phyloP scores from a whole-genome alignment of 2,113 vertebrate species.

The Anseranas semipalmata region DNA sequence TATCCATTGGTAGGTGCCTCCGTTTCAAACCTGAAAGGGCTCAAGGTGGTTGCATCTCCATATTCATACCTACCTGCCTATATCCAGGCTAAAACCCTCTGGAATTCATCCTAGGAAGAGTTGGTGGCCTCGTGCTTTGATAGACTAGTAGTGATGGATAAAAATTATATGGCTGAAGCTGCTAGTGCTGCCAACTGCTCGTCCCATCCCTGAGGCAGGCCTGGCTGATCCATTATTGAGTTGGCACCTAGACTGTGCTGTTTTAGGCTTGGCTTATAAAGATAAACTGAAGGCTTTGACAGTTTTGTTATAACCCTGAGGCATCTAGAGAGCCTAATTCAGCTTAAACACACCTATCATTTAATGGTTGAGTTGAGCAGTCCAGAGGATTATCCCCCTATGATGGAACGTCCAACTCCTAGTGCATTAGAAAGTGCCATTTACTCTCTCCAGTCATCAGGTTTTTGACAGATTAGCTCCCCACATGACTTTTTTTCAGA shows the following conservation, averaged over 20 bases:
- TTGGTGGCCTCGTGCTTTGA: background rate
- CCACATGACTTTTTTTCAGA: background rate
- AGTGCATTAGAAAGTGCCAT: background rate
- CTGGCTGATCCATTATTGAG: background rate
- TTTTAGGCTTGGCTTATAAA: background rate
- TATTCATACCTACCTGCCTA: background rate
- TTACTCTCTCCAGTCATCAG: background rate
- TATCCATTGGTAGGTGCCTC: background rate
- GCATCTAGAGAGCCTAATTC: background rate
- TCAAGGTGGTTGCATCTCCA: background rate
- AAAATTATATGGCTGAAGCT: background rate
- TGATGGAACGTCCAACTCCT: background rate
- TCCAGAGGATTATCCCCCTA: background rate
- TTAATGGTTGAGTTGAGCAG: background rate
- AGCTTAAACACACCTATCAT: background rate
- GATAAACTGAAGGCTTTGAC: background rate
- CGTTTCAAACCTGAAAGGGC: background rate
- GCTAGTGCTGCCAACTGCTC: background rate
- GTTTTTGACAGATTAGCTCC: background rate
- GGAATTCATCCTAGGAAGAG: background rate
- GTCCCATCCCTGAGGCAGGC: background rate
- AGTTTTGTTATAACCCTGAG: background rate
- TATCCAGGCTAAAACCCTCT: background rate
- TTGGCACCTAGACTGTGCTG: background rate
- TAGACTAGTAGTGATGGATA: background rate